Evolutionary conservation across 2,888 invertebrate species (phyloP).

Genomic region (Tribolium freemani): DNA sequence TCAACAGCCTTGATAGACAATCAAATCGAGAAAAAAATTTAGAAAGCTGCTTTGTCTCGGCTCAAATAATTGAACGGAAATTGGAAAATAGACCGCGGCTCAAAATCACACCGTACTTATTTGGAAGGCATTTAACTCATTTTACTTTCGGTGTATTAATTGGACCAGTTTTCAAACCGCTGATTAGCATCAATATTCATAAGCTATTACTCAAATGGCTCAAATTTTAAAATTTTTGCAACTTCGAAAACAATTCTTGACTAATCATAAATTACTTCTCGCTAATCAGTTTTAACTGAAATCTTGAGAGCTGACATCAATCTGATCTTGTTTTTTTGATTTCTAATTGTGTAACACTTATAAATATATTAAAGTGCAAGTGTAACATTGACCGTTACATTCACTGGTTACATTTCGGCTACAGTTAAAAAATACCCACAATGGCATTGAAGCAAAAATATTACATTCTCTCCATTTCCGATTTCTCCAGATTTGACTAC

Average conservation of each 20-base stretch:
- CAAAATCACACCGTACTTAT: background rate
- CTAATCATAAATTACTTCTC: background rate
- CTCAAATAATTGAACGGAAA: background rate
- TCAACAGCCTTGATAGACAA: conserved; percentile 2
- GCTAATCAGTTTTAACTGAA: background rate
- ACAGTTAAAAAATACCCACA: background rate
- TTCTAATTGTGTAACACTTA: background rate
- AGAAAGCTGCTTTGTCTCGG: background rate
- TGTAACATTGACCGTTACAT: conserved; percentile 3
- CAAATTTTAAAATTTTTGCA: conserved; percentile 15
- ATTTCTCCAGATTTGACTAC: background rate
- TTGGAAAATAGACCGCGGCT: background rate
- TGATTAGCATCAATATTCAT: conserved; percentile 1
- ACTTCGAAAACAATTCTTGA: background rate
- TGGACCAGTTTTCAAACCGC: background rate
- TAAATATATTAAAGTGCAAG: background rate
- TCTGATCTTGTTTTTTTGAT: background rate
- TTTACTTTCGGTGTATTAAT: conserved; percentile 5
- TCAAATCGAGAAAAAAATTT: conserved; percentile 2
- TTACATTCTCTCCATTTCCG: background rate
- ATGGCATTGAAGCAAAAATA: background rate
- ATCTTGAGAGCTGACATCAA: background rate
- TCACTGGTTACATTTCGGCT: background rate
- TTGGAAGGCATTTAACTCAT: background rate
- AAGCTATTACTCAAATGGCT: background rate